A percentile compares a stretch with the other conserved stretches of the same genome.
Evolutionary conservation across 2,797 vertebrate genomes (phyloP).

Genomic region (Sciurus carolinensis): DNA sequence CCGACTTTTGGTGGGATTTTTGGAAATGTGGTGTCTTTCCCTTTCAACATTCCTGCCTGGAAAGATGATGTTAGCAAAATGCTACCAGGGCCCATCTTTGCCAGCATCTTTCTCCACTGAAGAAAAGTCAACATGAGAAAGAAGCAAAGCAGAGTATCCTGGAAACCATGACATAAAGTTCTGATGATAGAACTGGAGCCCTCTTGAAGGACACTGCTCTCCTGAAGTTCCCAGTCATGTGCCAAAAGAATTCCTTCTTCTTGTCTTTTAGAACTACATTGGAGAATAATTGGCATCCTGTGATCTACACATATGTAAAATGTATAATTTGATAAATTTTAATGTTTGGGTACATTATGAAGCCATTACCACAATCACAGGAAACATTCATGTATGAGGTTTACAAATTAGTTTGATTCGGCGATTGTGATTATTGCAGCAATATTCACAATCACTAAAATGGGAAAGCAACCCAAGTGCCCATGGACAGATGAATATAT

Average conservation of each 20-base stretch:
- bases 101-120: neutral
- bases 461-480: neutral
- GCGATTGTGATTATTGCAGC: neutral
- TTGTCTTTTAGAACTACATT: neutral
- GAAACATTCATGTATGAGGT: neutral
- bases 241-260: neutral
- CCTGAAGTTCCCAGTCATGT: neutral
- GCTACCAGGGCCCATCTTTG: neutral
- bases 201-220: neutral
- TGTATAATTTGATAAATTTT: neutral
- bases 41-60: neutral
- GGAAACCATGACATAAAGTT: neutral
- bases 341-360: neutral
- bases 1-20: neutral
- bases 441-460: neutral
- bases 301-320: neutral
- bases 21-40: neutral
- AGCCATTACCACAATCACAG: neutral
- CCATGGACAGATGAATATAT: neutral
- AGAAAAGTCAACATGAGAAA: neutral
- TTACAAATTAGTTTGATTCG: neutral
- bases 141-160: neutral
- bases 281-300: neutral
- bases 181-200: neutral
- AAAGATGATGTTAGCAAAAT: conserved; percentile 10